These are phyloP conservation scores for Neodon shergylaensis DNA, from an alignment of 2,113 vertebrate genomes.

Conservation along the genomic window DNA sequence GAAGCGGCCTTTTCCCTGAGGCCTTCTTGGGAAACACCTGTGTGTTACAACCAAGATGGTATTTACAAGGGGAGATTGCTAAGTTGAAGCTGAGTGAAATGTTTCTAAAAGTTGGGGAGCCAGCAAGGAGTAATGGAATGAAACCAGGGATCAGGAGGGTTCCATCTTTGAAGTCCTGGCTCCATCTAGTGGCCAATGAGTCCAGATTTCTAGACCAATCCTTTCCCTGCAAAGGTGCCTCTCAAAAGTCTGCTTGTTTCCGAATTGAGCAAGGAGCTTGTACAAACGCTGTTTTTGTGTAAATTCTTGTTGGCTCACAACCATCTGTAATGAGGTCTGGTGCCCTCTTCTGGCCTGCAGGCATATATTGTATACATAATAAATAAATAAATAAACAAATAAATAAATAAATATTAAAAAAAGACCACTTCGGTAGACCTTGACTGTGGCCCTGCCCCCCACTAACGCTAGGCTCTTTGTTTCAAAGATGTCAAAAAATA, in stretches of 20 bases:
- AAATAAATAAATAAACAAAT: no score
- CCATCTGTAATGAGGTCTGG: no score
- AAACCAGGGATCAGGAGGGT: rapidly evolving
- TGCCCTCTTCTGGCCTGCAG: no score
- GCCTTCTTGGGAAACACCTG: not conserved
- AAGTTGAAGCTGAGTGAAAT: not conserved
- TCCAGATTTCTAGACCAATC: not conserved
- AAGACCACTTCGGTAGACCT: no score
- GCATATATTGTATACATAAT: no score
- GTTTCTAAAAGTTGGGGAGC: not conserved
- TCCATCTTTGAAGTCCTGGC: slow-evolving; percentile 57
- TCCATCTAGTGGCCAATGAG: slow-evolving; percentile 65
- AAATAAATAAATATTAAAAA: no score
- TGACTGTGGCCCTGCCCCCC: no score
- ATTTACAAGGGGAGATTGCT: not conserved
- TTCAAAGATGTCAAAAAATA: slow-evolving; percentile 26
- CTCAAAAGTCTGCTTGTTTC: not conserved
- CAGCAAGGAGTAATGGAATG: not conserved
- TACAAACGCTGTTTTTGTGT: not conserved
- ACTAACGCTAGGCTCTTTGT: not conserved
- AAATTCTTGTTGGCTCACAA: not conserved
- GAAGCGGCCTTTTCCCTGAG: not conserved
- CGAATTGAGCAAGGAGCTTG: not conserved
- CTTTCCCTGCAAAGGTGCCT: not conserved
- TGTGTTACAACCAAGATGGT: not conserved